Conservation (phyloP, 2,113 vertebrate genomes). For the Alosa alosa region DNA sequence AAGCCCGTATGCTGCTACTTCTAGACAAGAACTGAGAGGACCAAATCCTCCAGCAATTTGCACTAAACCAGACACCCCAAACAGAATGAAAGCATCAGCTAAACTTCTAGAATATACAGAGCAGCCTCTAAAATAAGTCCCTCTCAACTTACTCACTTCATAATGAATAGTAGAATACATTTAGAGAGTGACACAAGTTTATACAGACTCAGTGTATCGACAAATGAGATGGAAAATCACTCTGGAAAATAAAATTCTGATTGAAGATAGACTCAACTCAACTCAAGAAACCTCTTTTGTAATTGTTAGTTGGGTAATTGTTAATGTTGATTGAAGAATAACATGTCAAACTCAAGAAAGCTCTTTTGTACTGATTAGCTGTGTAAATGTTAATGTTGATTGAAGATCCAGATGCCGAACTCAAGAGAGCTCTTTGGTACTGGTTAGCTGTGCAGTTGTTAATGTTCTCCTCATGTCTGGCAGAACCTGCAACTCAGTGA, state of each 20-base stretch:
- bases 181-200: too few relatives aligned
- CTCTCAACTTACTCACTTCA: not conserved
- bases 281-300: too few relatives aligned
- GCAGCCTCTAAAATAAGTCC: not conserved
- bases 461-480: constrained; percentile 8
- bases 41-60: not conserved
- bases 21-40: not conserved
- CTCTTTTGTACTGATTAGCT: too few relatives aligned
- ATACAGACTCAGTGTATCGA: too few relatives aligned
- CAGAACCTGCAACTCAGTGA: constrained; percentile 78
- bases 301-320: too few relatives aligned
- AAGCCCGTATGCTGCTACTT: not conserved
- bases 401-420: not conserved
- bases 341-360: too few relatives aligned
- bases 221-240: too few relatives aligned
- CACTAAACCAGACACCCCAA: not conserved
- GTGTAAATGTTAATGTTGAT: not conserved
- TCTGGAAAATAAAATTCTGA: too few relatives aligned
- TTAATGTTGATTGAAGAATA: not conserved
- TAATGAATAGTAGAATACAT: not conserved
- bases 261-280: too few relatives aligned
- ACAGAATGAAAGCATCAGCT: not conserved
- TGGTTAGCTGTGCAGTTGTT: not conserved
- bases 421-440: not conserved
- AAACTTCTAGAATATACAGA: not conserved